A percentile compares a stretch with the other conserved stretches of the same genome.
Conservation (phyloP, 2,113 vertebrate genomes). For the Hypocryptadius cinnamomeus region DNA sequence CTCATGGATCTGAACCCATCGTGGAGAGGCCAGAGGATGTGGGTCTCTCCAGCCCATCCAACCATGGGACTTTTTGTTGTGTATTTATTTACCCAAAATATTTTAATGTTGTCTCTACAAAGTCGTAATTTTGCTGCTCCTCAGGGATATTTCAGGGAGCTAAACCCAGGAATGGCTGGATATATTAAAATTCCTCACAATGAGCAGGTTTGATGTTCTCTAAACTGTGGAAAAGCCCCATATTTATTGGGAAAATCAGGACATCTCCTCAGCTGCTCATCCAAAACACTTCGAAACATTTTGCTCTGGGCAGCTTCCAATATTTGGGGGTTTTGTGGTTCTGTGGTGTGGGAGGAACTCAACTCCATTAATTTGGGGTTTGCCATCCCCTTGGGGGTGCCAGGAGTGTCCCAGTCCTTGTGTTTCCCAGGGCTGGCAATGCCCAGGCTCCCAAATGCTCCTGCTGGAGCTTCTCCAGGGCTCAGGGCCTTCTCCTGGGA, state of each 20-base stretch:
- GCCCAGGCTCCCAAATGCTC: background rate
- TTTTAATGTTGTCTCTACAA: background rate
- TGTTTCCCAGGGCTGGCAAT: background rate
- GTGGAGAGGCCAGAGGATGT: background rate
- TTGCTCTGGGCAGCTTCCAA: background rate
- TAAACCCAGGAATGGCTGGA: background rate
- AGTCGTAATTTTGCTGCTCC: background rate
- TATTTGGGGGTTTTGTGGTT: background rate
- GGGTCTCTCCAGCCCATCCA: background rate
- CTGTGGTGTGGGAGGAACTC: background rate
- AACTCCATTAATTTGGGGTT: background rate
- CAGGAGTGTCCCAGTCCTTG: background rate
- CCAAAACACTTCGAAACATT: accelerated
- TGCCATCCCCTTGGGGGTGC: background rate
- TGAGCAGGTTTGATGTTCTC: background rate
- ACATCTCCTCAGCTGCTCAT: background rate
- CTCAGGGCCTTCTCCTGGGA: background rate
- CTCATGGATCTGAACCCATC: background rate
- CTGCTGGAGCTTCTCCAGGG: background rate
- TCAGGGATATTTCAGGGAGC: background rate
- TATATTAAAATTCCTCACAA: background rate
- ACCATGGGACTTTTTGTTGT: background rate
- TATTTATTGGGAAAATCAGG: background rate
- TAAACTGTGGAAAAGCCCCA: background rate
- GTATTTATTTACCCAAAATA: background rate